A percentile compares a stretch with the other conserved stretches of the same genome.
Evolutionary conservation across 2,797 vertebrate species (phyloP).

Genomic region (Chrosomus eos): DNA sequence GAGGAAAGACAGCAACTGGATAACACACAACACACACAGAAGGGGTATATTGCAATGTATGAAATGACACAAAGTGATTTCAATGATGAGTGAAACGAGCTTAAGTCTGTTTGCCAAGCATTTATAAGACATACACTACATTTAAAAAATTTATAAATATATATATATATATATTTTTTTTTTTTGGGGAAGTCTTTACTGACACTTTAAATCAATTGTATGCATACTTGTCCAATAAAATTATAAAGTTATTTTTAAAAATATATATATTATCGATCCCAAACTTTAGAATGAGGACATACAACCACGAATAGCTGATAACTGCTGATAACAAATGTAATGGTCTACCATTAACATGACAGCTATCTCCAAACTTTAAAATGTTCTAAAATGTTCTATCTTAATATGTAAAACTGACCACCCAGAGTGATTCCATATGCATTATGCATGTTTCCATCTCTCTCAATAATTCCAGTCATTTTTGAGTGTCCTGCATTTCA

Average conservation of each 20-base stretch:
- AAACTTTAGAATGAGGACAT: not conserved
- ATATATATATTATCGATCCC: too few species aligned
- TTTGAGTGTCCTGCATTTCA: constrained; percentile 34
- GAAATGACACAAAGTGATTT: not conserved
- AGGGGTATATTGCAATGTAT: not conserved
- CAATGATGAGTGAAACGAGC: not conserved
- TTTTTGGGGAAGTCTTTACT: not conserved
- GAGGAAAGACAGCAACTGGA: constrained; percentile 5
- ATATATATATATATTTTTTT: too few species aligned
- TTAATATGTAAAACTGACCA: constrained; percentile 48
- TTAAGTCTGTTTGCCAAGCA: not conserved
- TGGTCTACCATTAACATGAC: not conserved
- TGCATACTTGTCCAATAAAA: not conserved
- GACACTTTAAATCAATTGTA: not conserved
- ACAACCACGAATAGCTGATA: not conserved
- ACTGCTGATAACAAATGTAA: not conserved
- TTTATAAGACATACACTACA: not conserved
- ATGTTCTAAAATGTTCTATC: constrained; percentile 38
- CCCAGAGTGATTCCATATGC: constrained; percentile 34
- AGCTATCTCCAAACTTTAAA: constrained; percentile 3
- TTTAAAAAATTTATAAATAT: not conserved
- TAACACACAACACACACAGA: not conserved
- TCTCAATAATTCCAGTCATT: constrained; percentile 44
- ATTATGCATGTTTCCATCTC: constrained; percentile 53
- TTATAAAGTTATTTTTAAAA: too few species aligned